Percentiles rank a stretch among this genome's conserved stretches.
These are phyloP conservation scores for Hirtodrosophila trivittata DNA, from an alignment of 2,888 invertebrate genomes.

Conservation along the genomic window DNA sequence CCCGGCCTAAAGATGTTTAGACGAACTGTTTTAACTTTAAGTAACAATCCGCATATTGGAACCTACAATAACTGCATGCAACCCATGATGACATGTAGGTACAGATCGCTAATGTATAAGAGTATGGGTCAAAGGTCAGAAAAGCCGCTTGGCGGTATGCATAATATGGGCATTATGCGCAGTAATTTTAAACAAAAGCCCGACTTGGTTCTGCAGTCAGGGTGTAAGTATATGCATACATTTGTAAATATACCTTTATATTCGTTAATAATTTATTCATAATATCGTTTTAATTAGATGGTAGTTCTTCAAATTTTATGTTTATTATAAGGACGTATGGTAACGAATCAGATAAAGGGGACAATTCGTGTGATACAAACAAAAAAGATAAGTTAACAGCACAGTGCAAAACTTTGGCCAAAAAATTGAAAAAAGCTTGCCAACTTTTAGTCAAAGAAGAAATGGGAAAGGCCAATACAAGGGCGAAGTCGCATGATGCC, in stretches of 20 bases:
- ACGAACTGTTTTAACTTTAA: conserved; percentile 38
- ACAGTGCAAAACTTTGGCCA: conserved; percentile 13
- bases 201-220: too few species aligned
- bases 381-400: conserved; percentile 7
- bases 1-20: conserved; percentile 45
- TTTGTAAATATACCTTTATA: too few species aligned
- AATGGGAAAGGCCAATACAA: conserved; percentile 3
- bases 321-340: neutral
- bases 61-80: conserved; percentile 24
- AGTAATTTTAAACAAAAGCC: neutral
- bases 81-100: conserved; percentile 19
- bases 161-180: conserved; percentile 4
- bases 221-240: too few species aligned
- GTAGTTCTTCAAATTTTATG: neutral
- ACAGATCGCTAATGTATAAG: conserved; percentile 9
- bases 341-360: neutral
- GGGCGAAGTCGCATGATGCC: neutral
- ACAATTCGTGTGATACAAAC: neutral
- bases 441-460: conserved; percentile 1
- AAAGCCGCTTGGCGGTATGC: neutral
- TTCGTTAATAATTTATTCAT: too few species aligned
- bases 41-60: conserved; percentile 27
- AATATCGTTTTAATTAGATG: too few species aligned
- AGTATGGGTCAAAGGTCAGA: conserved; percentile 15
- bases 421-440: conserved; percentile 14